Percentiles rank a stretch among this genome's conserved stretches.
Evolutionary conservation across 2,113 vertebrate species (phyloP).

Genomic region (Serinus canaria): DNA sequence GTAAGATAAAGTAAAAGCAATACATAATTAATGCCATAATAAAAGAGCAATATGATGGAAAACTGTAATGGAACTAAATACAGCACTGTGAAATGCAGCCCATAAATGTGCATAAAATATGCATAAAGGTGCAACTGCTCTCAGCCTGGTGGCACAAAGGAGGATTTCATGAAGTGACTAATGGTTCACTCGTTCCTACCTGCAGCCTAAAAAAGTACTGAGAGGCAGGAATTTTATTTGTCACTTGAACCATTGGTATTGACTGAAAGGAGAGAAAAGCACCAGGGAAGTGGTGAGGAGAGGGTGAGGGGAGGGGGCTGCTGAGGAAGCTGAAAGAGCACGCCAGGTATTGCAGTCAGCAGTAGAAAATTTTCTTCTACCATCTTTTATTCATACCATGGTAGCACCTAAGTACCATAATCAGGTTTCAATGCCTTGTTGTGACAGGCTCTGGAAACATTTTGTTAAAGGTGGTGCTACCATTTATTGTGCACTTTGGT

Average conservation of each 20-base stretch:
- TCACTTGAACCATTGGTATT: slow-evolving; percentile 49
- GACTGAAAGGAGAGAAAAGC: slow-evolving; percentile 42
- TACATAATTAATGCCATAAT: slow-evolving; percentile 71
- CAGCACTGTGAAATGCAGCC: slow-evolving; percentile 52
- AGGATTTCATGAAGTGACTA: slow-evolving; percentile 67
- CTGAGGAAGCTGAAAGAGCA: neutral
- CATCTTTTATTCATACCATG: slow-evolving; percentile 37
- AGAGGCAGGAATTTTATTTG: slow-evolving; percentile 60
- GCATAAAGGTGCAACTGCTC: slow-evolving; percentile 68
- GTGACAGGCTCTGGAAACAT: neutral
- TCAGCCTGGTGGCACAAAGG: slow-evolving; percentile 61
- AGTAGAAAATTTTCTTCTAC: neutral
- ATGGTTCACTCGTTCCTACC: slow-evolving; percentile 68
- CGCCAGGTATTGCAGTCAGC: neutral
- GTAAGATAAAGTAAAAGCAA: slow-evolving; percentile 58
- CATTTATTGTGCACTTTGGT: neutral
- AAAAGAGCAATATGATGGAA: slow-evolving; percentile 67
- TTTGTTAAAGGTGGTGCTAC: neutral
- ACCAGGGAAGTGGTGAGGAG: neutral
- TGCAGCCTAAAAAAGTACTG: slow-evolving; percentile 53
- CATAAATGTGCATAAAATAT: slow-evolving; percentile 71
- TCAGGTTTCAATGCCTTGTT: neutral
- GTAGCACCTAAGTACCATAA: neutral
- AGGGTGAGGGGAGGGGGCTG: neutral
- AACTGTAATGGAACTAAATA: slow-evolving; percentile 70